Evolutionary conservation across 2,797 vertebrate genomes (phyloP).

Genomic region (Bradypus variegatus): DNA sequence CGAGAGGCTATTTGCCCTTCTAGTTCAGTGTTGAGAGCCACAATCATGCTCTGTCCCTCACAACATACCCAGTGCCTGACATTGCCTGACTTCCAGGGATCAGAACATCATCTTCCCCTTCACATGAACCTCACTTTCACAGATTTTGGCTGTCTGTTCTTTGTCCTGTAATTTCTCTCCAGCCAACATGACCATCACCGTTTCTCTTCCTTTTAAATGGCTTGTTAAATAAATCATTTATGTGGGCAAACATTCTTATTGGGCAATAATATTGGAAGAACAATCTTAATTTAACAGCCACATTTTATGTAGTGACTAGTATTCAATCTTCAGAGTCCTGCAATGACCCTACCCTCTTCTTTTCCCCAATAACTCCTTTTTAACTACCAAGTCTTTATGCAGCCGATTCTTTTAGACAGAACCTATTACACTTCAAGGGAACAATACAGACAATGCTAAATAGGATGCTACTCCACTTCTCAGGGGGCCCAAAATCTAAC

Average conservation of each 20-base stretch:
- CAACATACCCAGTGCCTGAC: not conserved
- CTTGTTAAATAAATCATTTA: constrained; percentile 29
- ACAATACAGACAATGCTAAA: not conserved
- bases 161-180: not conserved
- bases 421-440: not conserved
- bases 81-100: not conserved
- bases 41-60: not conserved
- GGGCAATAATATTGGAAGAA: not conserved
- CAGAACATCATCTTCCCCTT: not conserved
- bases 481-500: not conserved
- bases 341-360: not conserved
- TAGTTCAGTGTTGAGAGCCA: not conserved
- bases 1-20: not conserved
- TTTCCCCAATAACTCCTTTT: not conserved
- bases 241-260: constrained; percentile 20
- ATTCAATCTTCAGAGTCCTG: not conserved
- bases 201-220: not conserved
- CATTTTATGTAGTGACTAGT: not conserved
- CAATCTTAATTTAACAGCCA: not conserved
- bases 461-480: not conserved
- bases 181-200: not conserved
- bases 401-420: not conserved
- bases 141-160: not conserved
- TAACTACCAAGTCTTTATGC: constrained; percentile 17
- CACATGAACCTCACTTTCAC: not conserved